Evolutionary conservation across 1,140 invertebrate species (phyloP), one percentile per base, ranked within the genome.

Genomic region (Araneus ventricosus): DNA sequence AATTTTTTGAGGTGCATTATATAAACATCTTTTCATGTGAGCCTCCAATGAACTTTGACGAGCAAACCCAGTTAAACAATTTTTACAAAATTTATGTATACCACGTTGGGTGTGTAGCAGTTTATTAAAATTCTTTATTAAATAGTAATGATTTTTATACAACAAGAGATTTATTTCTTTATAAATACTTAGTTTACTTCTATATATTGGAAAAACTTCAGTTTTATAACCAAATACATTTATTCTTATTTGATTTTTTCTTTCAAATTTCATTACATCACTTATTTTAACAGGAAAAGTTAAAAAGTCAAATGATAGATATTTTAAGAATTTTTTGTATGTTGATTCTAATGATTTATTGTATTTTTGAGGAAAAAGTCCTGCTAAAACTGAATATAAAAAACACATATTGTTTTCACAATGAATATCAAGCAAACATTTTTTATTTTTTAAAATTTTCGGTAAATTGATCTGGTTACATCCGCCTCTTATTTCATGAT

Each of bases 81-180:
- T 82, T 82, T 90, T 90, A 24, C 75, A 90, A 82, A 37, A 90
- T 57, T 37, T 57, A 39, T 59, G 8, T 52, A 30, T 67, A 37
- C 45, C 30, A 27, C 22, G 20, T 27, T 90, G 79, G 2, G 20
- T 20, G 22, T 61, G 27, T 20, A 90, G 8, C 8, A 90, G 39
- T 82, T 37, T 82, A 41, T 90, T 82, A 37, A 90, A 90, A 82
- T 90, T 82, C 80, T 24, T 61, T 57, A 90, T 90, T n/a, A 80
- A 34, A 79, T 57, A 90, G 20, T 80, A 90, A 82, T 90, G 75
- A 39, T 82, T 82, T 90, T 82, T 59, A 61, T 59, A 90, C 10
- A 90, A 82, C 0, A 90, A 27, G 4, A 90, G 57, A 61, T 90
- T 75, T 52, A 89, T 27, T 86, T 86, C 61, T 52, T 52, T 75